These are phyloP conservation scores for Cepphus grylle DNA, from an alignment of 2,113 vertebrate species.

Conservation along the genomic window DNA sequence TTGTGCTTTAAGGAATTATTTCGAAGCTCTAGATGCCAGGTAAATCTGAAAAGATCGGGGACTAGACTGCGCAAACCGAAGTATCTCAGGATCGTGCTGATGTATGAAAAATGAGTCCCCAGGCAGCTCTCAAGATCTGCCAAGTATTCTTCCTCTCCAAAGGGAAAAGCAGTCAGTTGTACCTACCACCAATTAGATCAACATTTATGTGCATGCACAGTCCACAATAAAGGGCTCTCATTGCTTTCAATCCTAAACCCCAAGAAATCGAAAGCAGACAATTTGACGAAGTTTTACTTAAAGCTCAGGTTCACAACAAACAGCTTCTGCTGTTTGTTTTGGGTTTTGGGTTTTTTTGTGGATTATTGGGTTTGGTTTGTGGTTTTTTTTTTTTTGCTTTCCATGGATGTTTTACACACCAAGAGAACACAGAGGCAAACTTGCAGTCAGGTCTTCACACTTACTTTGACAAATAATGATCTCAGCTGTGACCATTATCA, in stretches of 20 bases:
- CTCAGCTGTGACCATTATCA: neutral
- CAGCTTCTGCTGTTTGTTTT: neutral
- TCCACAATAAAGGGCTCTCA: neutral
- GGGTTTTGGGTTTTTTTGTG: neutral
- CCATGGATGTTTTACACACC: neutral
- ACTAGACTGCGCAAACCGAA: neutral
- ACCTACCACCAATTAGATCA: neutral
- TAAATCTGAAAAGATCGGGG: neutral
- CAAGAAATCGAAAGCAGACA: neutral
- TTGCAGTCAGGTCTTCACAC: neutral
- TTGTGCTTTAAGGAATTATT: neutral
- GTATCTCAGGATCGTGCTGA: fast-evolving
- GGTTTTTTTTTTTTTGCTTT: neutral
- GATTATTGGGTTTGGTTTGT: neutral
- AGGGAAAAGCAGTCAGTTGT: neutral
- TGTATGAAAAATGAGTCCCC: neutral
- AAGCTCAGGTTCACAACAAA: neutral
- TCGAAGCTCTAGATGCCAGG: neutral
- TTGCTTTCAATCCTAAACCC: neutral
- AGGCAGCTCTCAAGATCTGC: neutral
- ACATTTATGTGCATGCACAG: neutral
- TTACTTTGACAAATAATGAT: neutral
- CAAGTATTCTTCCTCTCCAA: neutral
- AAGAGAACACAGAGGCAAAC: neutral
- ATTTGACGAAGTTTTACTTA: neutral